Percentiles rank a stretch among this genome's conserved stretches.
phyloP scores from a whole-genome alignment of 1,140 invertebrate species.

The Tetragnatha versicolor region DNA sequence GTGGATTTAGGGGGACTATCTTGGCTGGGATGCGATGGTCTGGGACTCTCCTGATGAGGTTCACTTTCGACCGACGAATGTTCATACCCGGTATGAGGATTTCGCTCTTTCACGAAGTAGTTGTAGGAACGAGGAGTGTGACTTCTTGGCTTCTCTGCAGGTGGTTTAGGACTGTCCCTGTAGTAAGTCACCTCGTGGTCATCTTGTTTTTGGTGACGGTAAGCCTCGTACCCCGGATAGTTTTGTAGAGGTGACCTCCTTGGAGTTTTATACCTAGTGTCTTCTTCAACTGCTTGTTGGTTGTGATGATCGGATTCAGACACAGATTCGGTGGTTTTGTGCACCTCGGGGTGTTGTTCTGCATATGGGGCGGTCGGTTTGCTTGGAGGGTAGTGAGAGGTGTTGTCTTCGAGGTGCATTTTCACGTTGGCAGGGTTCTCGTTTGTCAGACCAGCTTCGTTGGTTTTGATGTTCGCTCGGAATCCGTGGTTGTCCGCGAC shows the following conservation, averaged over 20 bases:
- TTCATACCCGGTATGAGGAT: no score
- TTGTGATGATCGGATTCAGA: not conserved
- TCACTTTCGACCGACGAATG: not conserved
- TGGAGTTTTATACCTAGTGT: no score
- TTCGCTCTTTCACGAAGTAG: no score
- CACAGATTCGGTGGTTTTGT: not conserved
- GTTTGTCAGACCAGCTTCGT: constrained; percentile 45
- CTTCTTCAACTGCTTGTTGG: not conserved
- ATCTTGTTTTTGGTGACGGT: not conserved
- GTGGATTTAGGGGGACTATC: not conserved
- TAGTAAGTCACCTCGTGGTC: no score
- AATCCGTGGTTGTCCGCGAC: constrained; percentile 55
- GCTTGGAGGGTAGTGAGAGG: no score
- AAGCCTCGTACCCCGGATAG: not conserved
- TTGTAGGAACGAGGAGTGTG: no score
- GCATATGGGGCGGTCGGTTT: not conserved
- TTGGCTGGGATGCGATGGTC: not conserved
- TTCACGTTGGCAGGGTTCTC: constrained; percentile 56
- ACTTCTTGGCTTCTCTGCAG: no score
- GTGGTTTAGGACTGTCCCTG: no score
- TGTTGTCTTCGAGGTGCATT: not conserved
- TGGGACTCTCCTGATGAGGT: not conserved
- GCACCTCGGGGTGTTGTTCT: not conserved
- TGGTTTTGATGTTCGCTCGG: constrained; percentile 52
- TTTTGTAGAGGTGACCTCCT: not conserved